Base-by-base conservation (phyloP, 2,797 vertebrate genomes). In the Scarus forsteni region DNA sequence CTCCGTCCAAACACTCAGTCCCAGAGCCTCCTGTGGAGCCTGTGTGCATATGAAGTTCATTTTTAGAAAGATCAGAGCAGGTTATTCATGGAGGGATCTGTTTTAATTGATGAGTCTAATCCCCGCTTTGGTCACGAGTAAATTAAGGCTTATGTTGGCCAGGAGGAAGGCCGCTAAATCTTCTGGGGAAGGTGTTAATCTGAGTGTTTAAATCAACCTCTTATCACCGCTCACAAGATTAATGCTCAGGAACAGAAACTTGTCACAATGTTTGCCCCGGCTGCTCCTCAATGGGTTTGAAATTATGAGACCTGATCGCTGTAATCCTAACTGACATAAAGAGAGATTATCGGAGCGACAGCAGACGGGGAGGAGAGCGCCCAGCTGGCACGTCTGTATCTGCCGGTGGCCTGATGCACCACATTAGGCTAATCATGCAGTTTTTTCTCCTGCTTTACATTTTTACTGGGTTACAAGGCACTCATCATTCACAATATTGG, bases 251-350 rank as follows among this genome's bases (percentile, higher is more conserved):
- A 64, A 50, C 18, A 50, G 45, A 36, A 48, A 68, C 52, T 60
- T 71, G 66, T 67, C 55, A 48, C 11, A 16, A 60, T 60, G 68
- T 78, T 86, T 73, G 70, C 75, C 40, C 35, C 59, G 61, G 60
- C 48, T 59, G 34, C 57, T 71, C 62, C 73, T 57, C 68, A 43
- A 18, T 36, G 62, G 70, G 67, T 80, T 73, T 77, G 39, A 72
- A 79, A 77, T 42, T 15, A 62, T 54, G 48, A 72, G 48, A 63
- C 60, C 48, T 56, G 58, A 83, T 80, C 39, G 56, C 60, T 63
- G 62, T 83, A 86, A 85, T 80, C 80, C 67, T 82, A 60, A 82
- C 44, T 75, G 83, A 80, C 78, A 60, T 44, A 19, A 62, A 57
- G 55, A 62, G 48, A 83, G 76, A 81, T 83, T 77, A 75, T 62